These are phyloP conservation scores for Microctenopoma stevenorrisi DNA, from an alignment of 2,797 vertebrate species.

Conservation along the genomic window DNA sequence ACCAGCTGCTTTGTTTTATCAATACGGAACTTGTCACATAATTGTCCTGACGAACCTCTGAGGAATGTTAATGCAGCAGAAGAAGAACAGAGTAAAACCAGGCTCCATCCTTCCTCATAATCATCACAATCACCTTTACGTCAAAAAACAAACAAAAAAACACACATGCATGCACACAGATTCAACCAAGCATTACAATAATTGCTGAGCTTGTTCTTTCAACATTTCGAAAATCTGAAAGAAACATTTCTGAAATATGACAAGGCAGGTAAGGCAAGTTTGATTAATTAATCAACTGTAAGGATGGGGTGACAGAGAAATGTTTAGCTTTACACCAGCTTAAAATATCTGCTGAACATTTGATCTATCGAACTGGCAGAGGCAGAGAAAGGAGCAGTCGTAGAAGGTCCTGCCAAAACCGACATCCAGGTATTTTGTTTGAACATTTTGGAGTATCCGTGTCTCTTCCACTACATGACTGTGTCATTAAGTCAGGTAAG, in stretches of 20 bases:
- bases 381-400: slow-evolving; percentile 20
- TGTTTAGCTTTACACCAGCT: slow-evolving; percentile 27
- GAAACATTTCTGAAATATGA: too few species aligned
- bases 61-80: slow-evolving; percentile 74
- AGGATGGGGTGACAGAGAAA: slow-evolving; percentile 39
- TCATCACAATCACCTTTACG: slow-evolving; percentile 57
- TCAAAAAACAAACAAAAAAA: slow-evolving; percentile 27
- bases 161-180: slow-evolving; percentile 15
- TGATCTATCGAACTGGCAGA: slow-evolving; percentile 35
- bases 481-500: slow-evolving; percentile 10
- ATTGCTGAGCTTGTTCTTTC: slow-evolving; percentile 17
- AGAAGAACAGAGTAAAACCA: slow-evolving; percentile 71
- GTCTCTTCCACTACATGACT: slow-evolving; percentile 19
- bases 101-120: slow-evolving; percentile 36
- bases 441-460: slow-evolving; percentile 35
- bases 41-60: slow-evolving; percentile 65
- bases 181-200: slow-evolving; percentile 22
- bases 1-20: slow-evolving; percentile 77
- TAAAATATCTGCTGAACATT: slow-evolving; percentile 18
- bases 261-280: too few species aligned
- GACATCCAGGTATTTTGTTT: slow-evolving; percentile 37
- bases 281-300: slow-evolving; percentile 42
- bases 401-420: slow-evolving; percentile 16
- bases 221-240: slow-evolving; percentile 16
- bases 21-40: slow-evolving; percentile 79